Evolutionary conservation across 2,113 vertebrate species (phyloP), one percentile per base, ranked within the genome.

Genomic region (Anarhynchus alexandrinus): DNA sequence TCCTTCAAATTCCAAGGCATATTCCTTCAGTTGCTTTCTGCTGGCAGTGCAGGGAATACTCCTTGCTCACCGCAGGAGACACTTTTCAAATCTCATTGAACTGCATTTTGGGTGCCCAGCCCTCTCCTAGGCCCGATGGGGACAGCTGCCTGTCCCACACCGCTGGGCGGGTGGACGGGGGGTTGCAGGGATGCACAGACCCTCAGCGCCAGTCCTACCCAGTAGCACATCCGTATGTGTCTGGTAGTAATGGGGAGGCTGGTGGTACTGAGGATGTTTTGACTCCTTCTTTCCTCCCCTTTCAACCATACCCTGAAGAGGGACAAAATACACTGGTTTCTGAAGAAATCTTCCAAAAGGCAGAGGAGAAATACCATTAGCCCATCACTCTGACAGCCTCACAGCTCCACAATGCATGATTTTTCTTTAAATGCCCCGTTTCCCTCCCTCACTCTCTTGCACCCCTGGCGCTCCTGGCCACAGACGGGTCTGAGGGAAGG

Each of bases 81-180:
- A 40, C 79, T 58, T 93, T 7, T 38, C 67, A 69, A 16, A 29
- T 9, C 27, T 40, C 32, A 1, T 1, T 38, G 55, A 52, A 3
- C 4, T 25, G 23, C 12, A 5, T 19, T 70, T 52, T 15, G 25
- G 45, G 38, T 74, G 34, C 45, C 21, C 70, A 67, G 54, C 17
- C 5, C 14, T 32, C 43, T n/a, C 25, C 72, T 11, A 30, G 62
- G 38, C 3, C 2, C 0, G 30, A 3, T 15, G 71, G 32, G 82
- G 61, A 76, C 42, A 36, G 13, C 2, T 0, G 6, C 21, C 27
- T 40, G 49, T 18, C 26, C 52, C 4, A 1, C 6, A 10, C 2
- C 9, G 25, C 17, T 2, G 51, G 36, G 4, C 1, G 2, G 52
- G 26, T 20, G 40, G 30, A 27, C 9, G 59, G 42, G n/a, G 43